Evolutionary conservation across 37 sponge, comb jelly and placozoan species (phyloP).

Genomic region (Ianthella basta): DNA sequence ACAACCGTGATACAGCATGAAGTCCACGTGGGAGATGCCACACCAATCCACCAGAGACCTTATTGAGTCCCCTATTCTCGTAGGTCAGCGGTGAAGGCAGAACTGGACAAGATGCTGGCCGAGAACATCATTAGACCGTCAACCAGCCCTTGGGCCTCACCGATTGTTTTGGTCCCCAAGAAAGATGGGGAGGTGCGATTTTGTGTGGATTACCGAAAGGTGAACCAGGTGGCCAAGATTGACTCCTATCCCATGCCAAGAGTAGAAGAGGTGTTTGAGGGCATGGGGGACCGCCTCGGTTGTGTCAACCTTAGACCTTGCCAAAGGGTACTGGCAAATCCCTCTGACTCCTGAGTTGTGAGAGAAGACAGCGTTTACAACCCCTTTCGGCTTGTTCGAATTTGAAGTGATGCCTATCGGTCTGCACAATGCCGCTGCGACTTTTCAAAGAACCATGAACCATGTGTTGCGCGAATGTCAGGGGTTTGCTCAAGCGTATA

Average conservation of each 20-base stretch:
- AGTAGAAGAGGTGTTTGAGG: conserved; percentile 55
- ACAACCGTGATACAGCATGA: conserved; percentile 34
- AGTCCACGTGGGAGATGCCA: not conserved
- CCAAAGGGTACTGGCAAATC: conserved; percentile 73
- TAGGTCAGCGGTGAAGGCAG: conserved; percentile 26
- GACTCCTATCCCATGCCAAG: conserved; percentile 76
- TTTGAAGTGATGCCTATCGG: conserved; percentile 72
- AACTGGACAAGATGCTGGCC: conserved; percentile 43
- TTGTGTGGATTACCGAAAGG: conserved; percentile 55
- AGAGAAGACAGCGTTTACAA: conserved; percentile 51
- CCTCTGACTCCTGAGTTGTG: conserved; percentile 32
- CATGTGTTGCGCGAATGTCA: conserved; percentile 11
- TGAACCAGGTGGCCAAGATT: conserved; percentile 48
- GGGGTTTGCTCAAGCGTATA: conserved; percentile 17
- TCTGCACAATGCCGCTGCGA: conserved; percentile 59
- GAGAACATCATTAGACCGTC: conserved; percentile 47
- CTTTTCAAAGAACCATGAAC: conserved; percentile 41
- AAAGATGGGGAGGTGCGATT: conserved; percentile 40
- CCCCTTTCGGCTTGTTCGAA: conserved; percentile 55
- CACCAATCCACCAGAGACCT: conserved; percentile 23
- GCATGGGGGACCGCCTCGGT: conserved; percentile 36
- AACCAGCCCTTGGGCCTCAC: conserved; percentile 59
- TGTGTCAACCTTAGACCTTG: conserved; percentile 60
- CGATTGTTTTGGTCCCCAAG: conserved; percentile 41
- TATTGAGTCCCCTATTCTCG: conserved; percentile 52